Percentiles rank a stretch among this genome's conserved stretches.
phyloP scores from a whole-genome alignment of 2,888 invertebrate genomes.

The Spisula subtruncata region DNA sequence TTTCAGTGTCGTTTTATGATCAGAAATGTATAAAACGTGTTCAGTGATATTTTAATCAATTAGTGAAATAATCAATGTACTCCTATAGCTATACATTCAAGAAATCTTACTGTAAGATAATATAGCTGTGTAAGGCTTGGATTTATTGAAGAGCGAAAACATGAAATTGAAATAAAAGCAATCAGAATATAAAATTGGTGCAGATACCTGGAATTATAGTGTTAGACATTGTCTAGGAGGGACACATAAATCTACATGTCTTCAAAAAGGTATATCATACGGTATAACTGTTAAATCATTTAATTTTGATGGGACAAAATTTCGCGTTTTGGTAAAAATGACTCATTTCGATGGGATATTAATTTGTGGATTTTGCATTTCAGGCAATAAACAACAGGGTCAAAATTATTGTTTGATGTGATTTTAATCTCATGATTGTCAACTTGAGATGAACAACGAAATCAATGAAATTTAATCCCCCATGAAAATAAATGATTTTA shows the following conservation, averaged over 20 bases:
- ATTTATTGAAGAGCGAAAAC: neutral
- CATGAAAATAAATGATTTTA: too few relatives aligned
- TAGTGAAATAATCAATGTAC: neutral
- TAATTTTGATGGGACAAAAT: too few relatives aligned
- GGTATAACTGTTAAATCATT: too few relatives aligned
- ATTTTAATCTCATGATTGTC: too few relatives aligned
- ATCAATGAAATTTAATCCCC: too few relatives aligned
- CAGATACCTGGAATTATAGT: neutral
- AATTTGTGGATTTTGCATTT: too few relatives aligned
- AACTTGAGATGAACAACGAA: too few relatives aligned
- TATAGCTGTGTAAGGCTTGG: neutral
- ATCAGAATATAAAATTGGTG: neutral
- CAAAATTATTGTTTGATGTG: too few relatives aligned
- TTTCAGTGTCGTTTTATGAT: neutral
- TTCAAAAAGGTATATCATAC: slow-evolving; percentile 40
- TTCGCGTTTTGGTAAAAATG: too few relatives aligned
- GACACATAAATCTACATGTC: slow-evolving; percentile 26
- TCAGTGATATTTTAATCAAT: neutral
- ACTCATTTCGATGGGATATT: too few relatives aligned
- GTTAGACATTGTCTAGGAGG: neutral
- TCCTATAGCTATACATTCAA: neutral
- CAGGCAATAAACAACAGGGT: too few relatives aligned
- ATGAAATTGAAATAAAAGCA: neutral
- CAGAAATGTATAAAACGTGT: neutral
- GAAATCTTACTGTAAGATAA: neutral